Evolutionary conservation across 1,140 invertebrate species (phyloP).

Genomic region (Holcopasites calliopsidis): DNA sequence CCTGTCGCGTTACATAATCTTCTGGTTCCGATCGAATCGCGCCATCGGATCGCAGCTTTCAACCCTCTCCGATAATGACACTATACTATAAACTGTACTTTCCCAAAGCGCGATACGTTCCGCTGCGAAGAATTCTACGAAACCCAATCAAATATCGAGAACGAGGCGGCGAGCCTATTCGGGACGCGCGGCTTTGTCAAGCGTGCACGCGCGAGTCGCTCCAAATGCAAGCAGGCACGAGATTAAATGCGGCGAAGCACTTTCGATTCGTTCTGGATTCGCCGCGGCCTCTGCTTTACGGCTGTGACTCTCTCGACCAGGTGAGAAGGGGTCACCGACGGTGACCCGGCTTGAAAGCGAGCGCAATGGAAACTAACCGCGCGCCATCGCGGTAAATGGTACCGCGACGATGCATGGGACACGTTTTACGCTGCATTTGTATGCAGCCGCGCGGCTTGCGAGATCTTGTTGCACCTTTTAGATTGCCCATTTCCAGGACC

Average conservation of each 20-base stretch:
- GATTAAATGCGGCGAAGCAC: constrained; percentile 30
- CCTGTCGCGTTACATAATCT: constrained; percentile 27
- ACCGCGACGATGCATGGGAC: constrained; percentile 22
- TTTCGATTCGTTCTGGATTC: constrained; percentile 61
- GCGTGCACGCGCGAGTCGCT: background rate
- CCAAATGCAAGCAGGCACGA: background rate
- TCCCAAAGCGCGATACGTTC: too few species aligned
- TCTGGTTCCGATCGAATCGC: background rate
- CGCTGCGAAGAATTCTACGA: background rate
- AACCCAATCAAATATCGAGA: too few species aligned
- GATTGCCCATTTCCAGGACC: constrained; percentile 52
- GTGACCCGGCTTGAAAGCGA: constrained; percentile 53
- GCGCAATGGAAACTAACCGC: constrained; percentile 37
- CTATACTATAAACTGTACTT: too few species aligned
- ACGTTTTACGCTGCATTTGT: constrained; percentile 49
- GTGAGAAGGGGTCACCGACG: constrained; percentile 45
- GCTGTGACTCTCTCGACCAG: constrained; percentile 32
- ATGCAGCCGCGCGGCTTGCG: constrained; percentile 31
- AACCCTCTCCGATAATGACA: background rate
- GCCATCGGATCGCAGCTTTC: background rate
- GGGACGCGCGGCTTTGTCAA: background rate
- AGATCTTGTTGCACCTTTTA: constrained; percentile 53
- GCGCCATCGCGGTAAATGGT: constrained; percentile 45
- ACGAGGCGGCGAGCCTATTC: too few species aligned
- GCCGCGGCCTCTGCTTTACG: constrained; percentile 23